Evolutionary conservation across 2,113 vertebrate genomes (phyloP), one percentile per base, ranked within the genome.

Genomic region (Callipepla squamata): DNA sequence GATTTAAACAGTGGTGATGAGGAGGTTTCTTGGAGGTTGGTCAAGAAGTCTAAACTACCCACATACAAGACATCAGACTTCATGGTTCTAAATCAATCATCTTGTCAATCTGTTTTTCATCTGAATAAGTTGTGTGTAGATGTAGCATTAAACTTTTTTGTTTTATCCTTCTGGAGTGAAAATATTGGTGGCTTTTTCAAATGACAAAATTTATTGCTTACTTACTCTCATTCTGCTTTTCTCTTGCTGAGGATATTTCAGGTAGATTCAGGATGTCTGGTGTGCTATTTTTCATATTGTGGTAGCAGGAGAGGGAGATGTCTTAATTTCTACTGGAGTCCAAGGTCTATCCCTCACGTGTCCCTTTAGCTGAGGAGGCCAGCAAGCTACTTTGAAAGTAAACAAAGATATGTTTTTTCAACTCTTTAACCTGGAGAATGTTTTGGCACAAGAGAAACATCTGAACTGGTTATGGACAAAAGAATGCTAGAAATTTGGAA

Each of bases 361-460:
- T 76, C 9, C 30, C 59, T 77, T 69, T 66, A 92, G 42, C 20
- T 48, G 40, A 38, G 23, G n/a, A 89, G 75, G 42, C 28, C 76
- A 93, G 61, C 63, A 83, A 69, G 22, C 50, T 80, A 62, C 79
- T 93, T 88, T 23, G 34, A 84, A 88, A 93, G 44, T 57, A 90
- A 92, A 74, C 67, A 75, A 38, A 70, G 88, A 74, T 55, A 55
- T 32, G 48, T 90, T 92, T 21, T 95, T 94, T 96, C 85, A 88
- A 3, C 83, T 95, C 72, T 80, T 90, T 91, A 93, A 92, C 80
- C 83, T 95, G 90, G 61, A 93, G 68, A 90, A 63, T 59, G 88
- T 66, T 80, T 91, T 94, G 90, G 68, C 65, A 26, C 36, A 47
- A 86, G 82, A n/a, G 67, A 85, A 80, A 38, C 9, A 17, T 92